Conservation (phyloP, 2,797 vertebrate genomes). For the Tachyglossus aculeatus region DNA sequence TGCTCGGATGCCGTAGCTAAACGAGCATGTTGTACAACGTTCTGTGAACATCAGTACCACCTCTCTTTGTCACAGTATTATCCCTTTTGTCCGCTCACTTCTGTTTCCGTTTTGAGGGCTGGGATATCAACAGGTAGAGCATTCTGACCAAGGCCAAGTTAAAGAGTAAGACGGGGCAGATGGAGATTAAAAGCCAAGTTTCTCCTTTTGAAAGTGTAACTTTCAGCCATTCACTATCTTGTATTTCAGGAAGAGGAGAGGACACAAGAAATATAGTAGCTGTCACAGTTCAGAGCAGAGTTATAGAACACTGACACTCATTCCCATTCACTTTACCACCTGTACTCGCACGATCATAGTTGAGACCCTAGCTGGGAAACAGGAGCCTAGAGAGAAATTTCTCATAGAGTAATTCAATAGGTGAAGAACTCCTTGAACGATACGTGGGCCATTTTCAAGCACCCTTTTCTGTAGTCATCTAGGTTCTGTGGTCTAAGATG, state of each 20-base stretch:
- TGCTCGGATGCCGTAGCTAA: neutral
- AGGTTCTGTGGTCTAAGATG: no score
- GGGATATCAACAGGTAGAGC: slow-evolving; percentile 2
- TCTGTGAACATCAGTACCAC: neutral
- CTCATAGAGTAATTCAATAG: no score
- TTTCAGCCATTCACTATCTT: neutral
- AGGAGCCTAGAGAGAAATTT: no score
- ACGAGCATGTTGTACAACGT: no score
- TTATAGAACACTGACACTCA: neutral
- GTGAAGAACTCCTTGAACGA: no score
- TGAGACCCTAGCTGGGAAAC: no score
- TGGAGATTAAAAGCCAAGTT: neutral
- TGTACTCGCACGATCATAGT: fast-evolving
- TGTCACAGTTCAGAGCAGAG: neutral
- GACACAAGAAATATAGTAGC: neutral
- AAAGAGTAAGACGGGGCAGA: neutral
- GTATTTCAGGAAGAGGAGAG: neutral
- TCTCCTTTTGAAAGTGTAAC: fast-evolving
- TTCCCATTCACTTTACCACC: neutral
- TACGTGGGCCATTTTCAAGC: no score
- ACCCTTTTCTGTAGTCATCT: no score
- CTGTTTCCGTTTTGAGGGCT: neutral
- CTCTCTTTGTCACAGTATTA: neutral
- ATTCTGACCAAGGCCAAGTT: neutral
- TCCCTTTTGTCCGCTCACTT: neutral